These are phyloP conservation scores for Bos javanicus DNA, from an alignment of 2,113 vertebrate genomes.

Conservation along the genomic window DNA sequence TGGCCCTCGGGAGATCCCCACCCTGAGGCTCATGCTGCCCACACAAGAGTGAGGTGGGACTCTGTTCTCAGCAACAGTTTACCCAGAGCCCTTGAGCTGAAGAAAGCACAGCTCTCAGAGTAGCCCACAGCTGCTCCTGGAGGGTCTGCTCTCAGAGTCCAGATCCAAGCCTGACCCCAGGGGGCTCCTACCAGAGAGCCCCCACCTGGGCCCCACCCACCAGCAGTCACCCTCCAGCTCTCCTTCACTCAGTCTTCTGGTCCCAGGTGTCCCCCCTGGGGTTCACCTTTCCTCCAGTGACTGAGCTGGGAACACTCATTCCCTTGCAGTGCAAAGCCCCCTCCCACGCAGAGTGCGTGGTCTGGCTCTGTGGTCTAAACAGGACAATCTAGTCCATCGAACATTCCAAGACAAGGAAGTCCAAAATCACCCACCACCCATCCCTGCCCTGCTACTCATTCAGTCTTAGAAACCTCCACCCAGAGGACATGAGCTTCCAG, in stretches of 20 bases:
- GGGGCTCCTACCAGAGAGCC: background rate
- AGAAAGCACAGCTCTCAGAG: background rate
- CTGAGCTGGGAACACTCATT: background rate
- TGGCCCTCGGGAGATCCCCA: background rate
- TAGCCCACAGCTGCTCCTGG: background rate
- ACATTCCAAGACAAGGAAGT: background rate
- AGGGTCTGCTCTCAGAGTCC: background rate
- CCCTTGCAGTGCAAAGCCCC: background rate
- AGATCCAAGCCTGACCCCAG: background rate
- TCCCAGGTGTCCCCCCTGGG: rapidly evolving
- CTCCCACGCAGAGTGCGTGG: rapidly evolving
- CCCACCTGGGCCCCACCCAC: no score
- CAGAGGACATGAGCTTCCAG: background rate
- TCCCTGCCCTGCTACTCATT: rapidly evolving
- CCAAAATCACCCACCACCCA: background rate
- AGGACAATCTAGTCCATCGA: background rate
- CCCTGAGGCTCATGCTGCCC: no score
- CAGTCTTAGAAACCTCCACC: background rate
- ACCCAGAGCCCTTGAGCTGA: background rate
- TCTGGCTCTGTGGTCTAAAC: no score
- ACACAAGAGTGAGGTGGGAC: rapidly evolving
- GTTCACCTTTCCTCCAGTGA: background rate
- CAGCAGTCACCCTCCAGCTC: rapidly evolving
- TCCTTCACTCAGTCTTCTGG: background rate
- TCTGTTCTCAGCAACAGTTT: background rate